phyloP scores from a whole-genome alignment of 2,888 invertebrate species.

The Luperina nickerlii region DNA sequence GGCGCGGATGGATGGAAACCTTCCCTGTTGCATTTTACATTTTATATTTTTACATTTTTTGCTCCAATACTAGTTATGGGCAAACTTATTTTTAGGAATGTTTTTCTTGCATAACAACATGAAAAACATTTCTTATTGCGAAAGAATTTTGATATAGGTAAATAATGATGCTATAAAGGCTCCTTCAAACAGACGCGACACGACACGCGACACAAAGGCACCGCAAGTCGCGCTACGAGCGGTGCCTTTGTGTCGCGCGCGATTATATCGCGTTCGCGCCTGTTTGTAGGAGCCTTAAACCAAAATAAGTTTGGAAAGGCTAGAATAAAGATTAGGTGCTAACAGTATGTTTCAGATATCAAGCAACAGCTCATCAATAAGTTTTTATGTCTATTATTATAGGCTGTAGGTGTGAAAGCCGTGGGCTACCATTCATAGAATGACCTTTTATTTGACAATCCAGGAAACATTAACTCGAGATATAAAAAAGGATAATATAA shows the following conservation, averaged over 20 bases:
- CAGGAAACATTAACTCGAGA: neutral
- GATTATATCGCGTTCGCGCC: too few relatives aligned
- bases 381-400: neutral
- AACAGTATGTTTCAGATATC: neutral
- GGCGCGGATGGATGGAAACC: conserved; percentile 58
- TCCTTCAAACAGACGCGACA: too few relatives aligned
- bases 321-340: neutral
- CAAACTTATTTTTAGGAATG: conserved; percentile 50
- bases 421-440: neutral
- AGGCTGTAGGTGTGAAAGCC: neutral
- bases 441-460: neutral
- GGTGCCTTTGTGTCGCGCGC: too few relatives aligned
- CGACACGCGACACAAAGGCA: too few relatives aligned
- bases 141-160: neutral
- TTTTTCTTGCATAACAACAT: conserved; percentile 29
- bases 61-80: conserved; percentile 52
- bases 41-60: neutral
- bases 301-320: neutral
- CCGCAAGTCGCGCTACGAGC: too few relatives aligned
- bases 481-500: neutral
- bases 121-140: neutral
- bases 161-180: conserved; percentile 24
- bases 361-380: neutral
- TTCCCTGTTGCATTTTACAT: neutral
- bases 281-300: too few relatives aligned